phyloP scores from a whole-genome alignment of 1,140 invertebrate genomes.

The Papilio polytes region DNA sequence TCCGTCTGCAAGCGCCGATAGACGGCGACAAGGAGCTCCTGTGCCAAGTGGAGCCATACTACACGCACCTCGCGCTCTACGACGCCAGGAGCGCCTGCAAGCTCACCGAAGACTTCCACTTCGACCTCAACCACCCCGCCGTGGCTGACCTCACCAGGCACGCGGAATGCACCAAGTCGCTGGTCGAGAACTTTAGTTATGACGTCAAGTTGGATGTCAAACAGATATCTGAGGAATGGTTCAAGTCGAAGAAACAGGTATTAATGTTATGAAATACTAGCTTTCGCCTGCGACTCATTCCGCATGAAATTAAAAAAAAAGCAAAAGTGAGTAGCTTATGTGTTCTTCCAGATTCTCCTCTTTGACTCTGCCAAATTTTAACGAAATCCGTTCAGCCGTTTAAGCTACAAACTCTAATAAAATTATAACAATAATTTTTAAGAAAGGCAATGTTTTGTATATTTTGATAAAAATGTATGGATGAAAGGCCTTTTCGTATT shows the following conservation, averaged over 20 bases:
- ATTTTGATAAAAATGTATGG: too few species aligned
- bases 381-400: too few species aligned
- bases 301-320: too few species aligned
- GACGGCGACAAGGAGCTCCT: slow-evolving; percentile 90
- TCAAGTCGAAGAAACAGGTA: slow-evolving; percentile 79
- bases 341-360: too few species aligned
- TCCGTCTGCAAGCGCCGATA: slow-evolving; percentile 92
- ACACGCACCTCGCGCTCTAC: slow-evolving; percentile 93
- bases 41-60: slow-evolving; percentile 96
- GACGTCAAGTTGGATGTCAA: slow-evolving; percentile 82
- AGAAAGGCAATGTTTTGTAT: too few species aligned
- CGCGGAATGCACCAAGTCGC: slow-evolving; percentile 72
- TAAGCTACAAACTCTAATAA: too few species aligned
- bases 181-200: slow-evolving; percentile 80
- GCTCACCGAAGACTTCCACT: slow-evolving; percentile 96
- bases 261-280: background rate
- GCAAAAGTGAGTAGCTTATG: too few species aligned
- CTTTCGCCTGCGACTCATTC: too few species aligned
- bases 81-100: slow-evolving; percentile 94
- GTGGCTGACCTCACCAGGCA: slow-evolving; percentile 82
- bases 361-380: too few species aligned
- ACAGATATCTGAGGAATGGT: slow-evolving; percentile 80
- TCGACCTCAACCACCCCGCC: slow-evolving; percentile 92
- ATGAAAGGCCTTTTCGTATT: background rate
- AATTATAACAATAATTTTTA: too few species aligned